A percentile compares a stretch with the other conserved stretches of the same genome.
phyloP scores from a whole-genome alignment of 2,113 vertebrate species.

The Macrotus californicus region DNA sequence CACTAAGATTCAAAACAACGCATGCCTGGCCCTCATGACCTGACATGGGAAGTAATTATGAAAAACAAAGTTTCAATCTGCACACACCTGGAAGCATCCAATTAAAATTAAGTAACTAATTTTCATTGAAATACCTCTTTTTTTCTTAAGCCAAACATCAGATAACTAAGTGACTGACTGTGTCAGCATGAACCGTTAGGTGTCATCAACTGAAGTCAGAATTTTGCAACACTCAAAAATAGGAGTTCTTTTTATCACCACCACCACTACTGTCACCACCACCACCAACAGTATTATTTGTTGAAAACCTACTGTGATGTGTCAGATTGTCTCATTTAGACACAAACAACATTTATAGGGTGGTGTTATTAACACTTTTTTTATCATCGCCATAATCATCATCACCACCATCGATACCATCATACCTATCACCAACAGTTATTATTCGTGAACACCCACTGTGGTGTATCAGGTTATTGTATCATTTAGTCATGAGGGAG shows the following conservation, averaged over 20 bases:
- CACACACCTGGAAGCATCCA: neutral
- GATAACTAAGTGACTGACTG: fast-evolving
- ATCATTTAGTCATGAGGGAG: neutral
- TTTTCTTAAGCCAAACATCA: neutral
- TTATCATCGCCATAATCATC: neutral
- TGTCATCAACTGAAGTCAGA: neutral
- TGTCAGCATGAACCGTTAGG: neutral
- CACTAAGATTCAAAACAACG: neutral
- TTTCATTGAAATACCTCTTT: neutral
- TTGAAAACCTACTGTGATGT: neutral
- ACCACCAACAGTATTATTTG: neutral
- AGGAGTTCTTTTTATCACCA: too few relatives aligned
- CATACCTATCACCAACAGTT: neutral
- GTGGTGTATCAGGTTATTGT: neutral
- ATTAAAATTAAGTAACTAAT: neutral
- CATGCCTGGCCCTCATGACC: fast-evolving
- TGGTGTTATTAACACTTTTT: neutral
- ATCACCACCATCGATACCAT: neutral
- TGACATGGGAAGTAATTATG: too few relatives aligned
- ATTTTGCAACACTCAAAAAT: neutral
- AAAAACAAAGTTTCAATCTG: fast-evolving
- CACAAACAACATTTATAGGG: neutral
- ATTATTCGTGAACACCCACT: neutral
- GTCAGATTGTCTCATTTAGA: neutral
- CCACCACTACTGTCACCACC: fast-evolving